Evolutionary conservation across 2,113 vertebrate genomes (phyloP), one percentile per base, ranked within the genome.

Genomic region (Leiothrix lutea): DNA sequence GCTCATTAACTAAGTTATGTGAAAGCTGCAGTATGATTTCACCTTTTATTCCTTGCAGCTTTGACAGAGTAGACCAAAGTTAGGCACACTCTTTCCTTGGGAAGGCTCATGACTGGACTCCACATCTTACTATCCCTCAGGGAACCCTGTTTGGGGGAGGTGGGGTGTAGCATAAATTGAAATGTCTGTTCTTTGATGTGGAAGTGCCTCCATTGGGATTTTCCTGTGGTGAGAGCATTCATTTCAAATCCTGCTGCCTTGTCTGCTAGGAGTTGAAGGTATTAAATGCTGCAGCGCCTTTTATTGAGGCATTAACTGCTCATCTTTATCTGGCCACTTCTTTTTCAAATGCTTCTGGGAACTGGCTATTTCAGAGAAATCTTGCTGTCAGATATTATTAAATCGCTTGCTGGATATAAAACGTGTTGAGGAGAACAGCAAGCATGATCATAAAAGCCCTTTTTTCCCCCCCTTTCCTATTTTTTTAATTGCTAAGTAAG

Each of bases 21-120:
- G 50, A 83, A 86, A 86, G 67, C 90, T 84, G 60, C 77, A 70
- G 58, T 38, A 29, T 54, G 47, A 89, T 66, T 93, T 95, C 51
- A 54, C 28, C 19, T 89, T 81, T 70, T 53, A 44, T 80, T 93
- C 80, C 38, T 77, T 57, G 36, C 42, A 53, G 69, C 73, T 75
- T 86, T 91, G 77, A 48, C 40, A 36, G 45, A 20, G 36, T 61
- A 66, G 47, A 62, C 69, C 65, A 62, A 78, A 81, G 54, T 73
- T 91, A 66, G 48, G 69, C 86, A 38, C 2, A 14, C 20, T 81
- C n/a, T 80, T 84, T 47, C 60, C 25, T 78, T 95, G 69, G 56
- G 42, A 86, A 74, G 56, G 21, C n/a, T 82, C 21, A 22, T 88
- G 9, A 53, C 42, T 62, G 47, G 35, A 23, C 23, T 67, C 29